Evolutionary conservation across 2,888 invertebrate genomes (phyloP).

Genomic region (Drosophila parthenogenetica): DNA sequence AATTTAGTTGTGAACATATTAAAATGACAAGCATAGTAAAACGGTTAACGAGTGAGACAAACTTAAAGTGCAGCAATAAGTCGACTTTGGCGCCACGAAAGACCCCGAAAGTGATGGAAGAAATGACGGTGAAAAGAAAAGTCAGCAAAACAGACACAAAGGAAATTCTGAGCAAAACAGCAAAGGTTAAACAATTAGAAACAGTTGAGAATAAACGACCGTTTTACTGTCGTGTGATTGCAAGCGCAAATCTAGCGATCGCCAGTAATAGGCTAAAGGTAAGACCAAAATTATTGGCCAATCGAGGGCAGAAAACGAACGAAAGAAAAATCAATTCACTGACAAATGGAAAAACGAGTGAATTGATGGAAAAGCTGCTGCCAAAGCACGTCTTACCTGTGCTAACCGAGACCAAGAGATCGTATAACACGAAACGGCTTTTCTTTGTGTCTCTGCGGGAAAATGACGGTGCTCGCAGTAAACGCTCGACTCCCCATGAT

Average conservation of each 20-base stretch:
- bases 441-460: constrained; percentile 10
- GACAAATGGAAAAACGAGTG: too few relatives aligned
- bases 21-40: not conserved
- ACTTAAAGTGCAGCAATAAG: not conserved
- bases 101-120: not conserved
- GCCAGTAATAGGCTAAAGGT: not conserved
- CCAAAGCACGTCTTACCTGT: not conserved
- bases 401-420: not conserved
- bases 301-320: not conserved
- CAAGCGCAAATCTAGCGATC: not conserved
- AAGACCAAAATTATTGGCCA: not conserved
- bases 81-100: not conserved
- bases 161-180: not conserved
- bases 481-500: constrained; percentile 11
- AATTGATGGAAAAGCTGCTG: not conserved
- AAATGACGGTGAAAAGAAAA: too few relatives aligned
- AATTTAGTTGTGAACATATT: not conserved
- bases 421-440: not conserved
- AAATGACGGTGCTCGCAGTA: not conserved
- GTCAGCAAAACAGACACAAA: not conserved
- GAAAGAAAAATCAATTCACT: not conserved
- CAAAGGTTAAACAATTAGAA: not conserved
- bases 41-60: not conserved
- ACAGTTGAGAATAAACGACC: not conserved
- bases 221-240: not conserved